These are phyloP conservation scores for Vidua chalybeata DNA, from an alignment of 2,113 vertebrate species.

Conservation along the genomic window DNA sequence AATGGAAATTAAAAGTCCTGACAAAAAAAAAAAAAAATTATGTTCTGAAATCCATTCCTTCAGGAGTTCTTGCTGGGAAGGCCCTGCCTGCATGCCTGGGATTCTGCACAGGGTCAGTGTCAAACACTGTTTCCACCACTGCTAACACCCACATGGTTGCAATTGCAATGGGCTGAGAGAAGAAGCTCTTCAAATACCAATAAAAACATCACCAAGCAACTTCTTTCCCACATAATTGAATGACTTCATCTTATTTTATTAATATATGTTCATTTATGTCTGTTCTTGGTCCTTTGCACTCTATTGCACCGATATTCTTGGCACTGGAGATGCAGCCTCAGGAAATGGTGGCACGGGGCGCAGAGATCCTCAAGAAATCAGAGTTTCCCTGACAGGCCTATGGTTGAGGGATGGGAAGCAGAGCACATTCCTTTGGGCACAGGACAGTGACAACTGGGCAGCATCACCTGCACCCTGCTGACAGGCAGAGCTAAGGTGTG, in stretches of 20 bases:
- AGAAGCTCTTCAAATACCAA: not conserved
- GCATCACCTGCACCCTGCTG: not conserved
- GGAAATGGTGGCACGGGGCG: fast-evolving
- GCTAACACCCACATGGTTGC: not conserved
- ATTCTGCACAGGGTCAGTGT: not conserved
- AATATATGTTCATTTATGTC: not conserved
- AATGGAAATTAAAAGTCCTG: not conserved
- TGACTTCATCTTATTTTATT: not conserved
- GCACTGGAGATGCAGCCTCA: not conserved
- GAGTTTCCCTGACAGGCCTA: not conserved
- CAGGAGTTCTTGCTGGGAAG: not conserved
- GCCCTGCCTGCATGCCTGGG: not conserved
- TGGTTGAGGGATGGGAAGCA: not conserved
- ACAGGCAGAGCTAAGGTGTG: fast-evolving
- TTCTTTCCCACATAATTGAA: not conserved
- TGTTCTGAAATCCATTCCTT: not conserved
- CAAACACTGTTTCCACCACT: not conserved
- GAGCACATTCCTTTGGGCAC: not conserved
- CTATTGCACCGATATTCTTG: not conserved
- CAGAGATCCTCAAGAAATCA: not conserved
- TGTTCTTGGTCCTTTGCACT: not conserved
- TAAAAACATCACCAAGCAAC: not conserved
- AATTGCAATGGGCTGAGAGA: not conserved
- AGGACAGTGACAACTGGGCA: not conserved
- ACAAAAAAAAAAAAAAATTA: not conserved